These are phyloP conservation scores for Ifrita kowaldi DNA, from an alignment of 2,113 vertebrate species.

Conservation along the genomic window DNA sequence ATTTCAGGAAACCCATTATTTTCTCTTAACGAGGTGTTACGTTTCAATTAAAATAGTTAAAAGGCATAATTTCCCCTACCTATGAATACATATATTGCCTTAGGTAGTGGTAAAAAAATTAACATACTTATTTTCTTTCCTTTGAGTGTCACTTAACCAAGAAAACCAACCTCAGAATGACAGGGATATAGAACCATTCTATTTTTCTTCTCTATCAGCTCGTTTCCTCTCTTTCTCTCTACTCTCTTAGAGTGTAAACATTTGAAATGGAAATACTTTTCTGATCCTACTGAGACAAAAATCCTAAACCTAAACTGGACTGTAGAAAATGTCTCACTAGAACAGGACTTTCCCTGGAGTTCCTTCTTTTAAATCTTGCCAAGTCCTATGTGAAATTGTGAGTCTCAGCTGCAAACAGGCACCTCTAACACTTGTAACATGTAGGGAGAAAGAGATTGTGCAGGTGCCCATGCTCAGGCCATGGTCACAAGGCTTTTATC, in stretches of 20 bases:
- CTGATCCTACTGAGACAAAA: neutral
- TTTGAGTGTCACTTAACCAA: neutral
- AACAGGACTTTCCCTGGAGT: neutral
- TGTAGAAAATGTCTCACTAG: neutral
- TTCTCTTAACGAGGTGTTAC: neutral
- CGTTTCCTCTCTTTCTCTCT: neutral
- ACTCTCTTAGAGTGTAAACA: neutral
- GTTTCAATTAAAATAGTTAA: neutral
- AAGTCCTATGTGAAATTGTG: neutral
- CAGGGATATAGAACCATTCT: neutral
- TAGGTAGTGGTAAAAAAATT: neutral
- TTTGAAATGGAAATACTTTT: neutral
- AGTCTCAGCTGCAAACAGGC: neutral
- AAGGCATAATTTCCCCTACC: neutral
- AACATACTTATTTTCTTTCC: neutral
- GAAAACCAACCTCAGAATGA: neutral
- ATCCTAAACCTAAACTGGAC: neutral
- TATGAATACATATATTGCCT: neutral
- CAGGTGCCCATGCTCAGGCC: neutral
- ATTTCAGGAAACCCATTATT: neutral
- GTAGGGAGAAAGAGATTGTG: neutral
- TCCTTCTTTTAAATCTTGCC: neutral
- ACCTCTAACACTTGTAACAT: neutral
- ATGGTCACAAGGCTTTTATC: neutral
- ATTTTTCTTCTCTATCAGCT: neutral